phyloP scores from a whole-genome alignment of 2,797 vertebrate species.

The Naso thynnoides region DNA sequence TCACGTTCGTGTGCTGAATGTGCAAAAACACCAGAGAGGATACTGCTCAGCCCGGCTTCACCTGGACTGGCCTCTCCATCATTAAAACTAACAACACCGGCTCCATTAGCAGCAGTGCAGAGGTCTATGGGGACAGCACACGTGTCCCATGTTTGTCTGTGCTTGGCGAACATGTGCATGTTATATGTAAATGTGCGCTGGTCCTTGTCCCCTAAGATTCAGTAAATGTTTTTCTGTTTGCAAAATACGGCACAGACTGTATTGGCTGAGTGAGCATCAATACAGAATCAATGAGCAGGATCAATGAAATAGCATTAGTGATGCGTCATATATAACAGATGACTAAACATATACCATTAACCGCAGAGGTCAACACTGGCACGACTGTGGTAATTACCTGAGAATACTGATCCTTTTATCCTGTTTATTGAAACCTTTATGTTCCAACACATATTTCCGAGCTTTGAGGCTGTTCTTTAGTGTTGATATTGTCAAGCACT shows the following conservation, averaged over 20 bases:
- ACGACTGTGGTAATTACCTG: neutral
- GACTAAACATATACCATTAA: conserved; percentile 7
- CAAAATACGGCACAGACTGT: conserved; percentile 7
- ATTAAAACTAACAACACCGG: conserved; percentile 74
- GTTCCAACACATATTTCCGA: neutral
- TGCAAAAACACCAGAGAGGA: conserved; percentile 67
- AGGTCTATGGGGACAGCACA: conserved; percentile 50
- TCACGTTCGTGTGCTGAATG: conserved; percentile 75
- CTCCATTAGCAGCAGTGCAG: conserved; percentile 63
- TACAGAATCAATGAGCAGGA: conserved; percentile 24
- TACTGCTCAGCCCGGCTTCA: conserved; percentile 68
- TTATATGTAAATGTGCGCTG: conserved; percentile 18
- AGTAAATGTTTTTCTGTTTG: conserved; percentile 49
- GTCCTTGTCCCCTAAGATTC: conserved; percentile 33
- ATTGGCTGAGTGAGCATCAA: conserved; percentile 34
- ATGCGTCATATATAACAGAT: conserved; percentile 34
- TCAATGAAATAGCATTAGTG: conserved; percentile 25
- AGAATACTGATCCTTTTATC: neutral
- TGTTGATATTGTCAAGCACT: neutral
- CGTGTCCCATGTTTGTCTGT: conserved; percentile 5
- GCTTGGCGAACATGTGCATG: conserved; percentile 23
- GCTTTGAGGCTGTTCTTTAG: neutral
- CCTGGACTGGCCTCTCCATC: conserved; percentile 76
- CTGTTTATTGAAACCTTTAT: neutral
- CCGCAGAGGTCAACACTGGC: neutral